These are phyloP conservation scores for Epinephelus malabaricus DNA, from an alignment of 2,797 vertebrate species.

Conservation along the genomic window DNA sequence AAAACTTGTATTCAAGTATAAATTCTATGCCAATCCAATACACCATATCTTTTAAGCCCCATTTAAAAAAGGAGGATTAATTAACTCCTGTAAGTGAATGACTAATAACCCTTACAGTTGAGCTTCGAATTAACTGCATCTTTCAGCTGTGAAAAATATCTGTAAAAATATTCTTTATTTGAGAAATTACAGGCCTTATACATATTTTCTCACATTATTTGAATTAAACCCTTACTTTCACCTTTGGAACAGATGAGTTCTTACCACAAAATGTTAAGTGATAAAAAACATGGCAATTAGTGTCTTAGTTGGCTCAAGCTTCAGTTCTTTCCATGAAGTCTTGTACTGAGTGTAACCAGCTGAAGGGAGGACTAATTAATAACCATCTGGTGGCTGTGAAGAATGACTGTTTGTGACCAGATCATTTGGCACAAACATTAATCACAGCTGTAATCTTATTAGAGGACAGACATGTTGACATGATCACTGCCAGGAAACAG, in stretches of 20 bases:
- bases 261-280: not conserved
- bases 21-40: not conserved
- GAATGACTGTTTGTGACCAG: not conserved
- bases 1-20: not conserved
- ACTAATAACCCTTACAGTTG: not conserved
- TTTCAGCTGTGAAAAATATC: not conserved
- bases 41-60: not conserved
- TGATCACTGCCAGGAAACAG: slow-evolving; percentile 14
- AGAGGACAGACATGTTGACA: slow-evolving; percentile 14
- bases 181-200: slow-evolving; percentile 1
- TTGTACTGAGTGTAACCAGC: not conserved
- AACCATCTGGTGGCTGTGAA: slow-evolving; percentile 5
- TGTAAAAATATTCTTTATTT: slow-evolving; percentile 3
- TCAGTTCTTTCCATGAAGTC: not conserved
- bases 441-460: slow-evolving; percentile 31
- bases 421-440: slow-evolving; percentile 22
- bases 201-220: not conserved
- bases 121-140: not conserved
- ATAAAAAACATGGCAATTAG: not conserved
- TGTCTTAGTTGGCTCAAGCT: not conserved
- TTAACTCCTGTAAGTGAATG: not conserved
- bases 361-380: not conserved
- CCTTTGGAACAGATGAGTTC: not conserved
- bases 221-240: not conserved
- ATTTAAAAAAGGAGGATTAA: not conserved